Evolutionary conservation across 2,888 invertebrate species (phyloP).

Genomic region (Agrochola circellaris): DNA sequence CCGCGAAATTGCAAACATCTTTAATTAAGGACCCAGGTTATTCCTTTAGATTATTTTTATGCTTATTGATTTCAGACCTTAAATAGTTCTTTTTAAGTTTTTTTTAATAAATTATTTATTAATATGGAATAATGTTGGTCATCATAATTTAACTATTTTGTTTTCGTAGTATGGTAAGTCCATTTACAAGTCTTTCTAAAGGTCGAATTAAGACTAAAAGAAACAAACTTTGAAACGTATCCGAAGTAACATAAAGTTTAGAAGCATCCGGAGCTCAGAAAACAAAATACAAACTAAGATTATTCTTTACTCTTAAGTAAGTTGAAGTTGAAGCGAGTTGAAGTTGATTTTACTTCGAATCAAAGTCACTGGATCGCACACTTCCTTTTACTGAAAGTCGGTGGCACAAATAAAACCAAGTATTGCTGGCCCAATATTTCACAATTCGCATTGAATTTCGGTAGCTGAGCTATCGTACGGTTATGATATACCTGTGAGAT

Average conservation of each 20-base stretch:
- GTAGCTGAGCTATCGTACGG: background rate
- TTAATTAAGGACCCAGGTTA: too few species aligned
- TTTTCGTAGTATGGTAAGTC: background rate
- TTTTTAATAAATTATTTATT: too few species aligned
- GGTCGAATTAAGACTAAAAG: background rate
- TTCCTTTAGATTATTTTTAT: too few species aligned
- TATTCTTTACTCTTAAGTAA: background rate
- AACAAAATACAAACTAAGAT: slow-evolving; percentile 1
- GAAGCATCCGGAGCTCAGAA: background rate
- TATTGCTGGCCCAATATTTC: background rate
- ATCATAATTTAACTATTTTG: background rate
- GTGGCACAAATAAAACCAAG: background rate
- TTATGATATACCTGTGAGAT: background rate
- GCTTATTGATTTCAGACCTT: too few species aligned
- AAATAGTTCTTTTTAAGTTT: too few species aligned
- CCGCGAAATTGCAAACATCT: too few species aligned
- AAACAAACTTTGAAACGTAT: slow-evolving; percentile 29
- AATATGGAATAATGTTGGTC: background rate
- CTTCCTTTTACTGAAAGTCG: background rate
- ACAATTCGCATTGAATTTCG: background rate
- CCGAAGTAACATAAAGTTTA: slow-evolving; percentile 3
- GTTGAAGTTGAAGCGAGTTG: slow-evolving; percentile 4
- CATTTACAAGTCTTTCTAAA: background rate
- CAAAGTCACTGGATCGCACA: background rate
- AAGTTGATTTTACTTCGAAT: slow-evolving; percentile 20